Evolutionary conservation across 1,140 invertebrate genomes (phyloP).

Genomic region (Dreissena rostriformis): DNA sequence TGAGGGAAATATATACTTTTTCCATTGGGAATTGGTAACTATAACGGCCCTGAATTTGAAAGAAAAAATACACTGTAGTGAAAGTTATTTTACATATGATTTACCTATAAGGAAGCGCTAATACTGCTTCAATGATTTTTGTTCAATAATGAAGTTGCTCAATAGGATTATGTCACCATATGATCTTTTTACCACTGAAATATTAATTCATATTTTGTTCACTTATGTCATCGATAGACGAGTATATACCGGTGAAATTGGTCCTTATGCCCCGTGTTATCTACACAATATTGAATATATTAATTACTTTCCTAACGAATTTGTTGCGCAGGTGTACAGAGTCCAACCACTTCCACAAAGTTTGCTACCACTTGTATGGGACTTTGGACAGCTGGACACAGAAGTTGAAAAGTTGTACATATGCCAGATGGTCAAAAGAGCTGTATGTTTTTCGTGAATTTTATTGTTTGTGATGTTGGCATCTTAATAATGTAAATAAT

Average conservation of each 20-base stretch:
- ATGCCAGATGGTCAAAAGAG: slow-evolving; percentile 70
- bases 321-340: slow-evolving; percentile 65
- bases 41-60: too few relatives aligned
- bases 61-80: too few relatives aligned
- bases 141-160: background rate
- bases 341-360: slow-evolving; percentile 76
- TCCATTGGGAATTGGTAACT: too few relatives aligned
- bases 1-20: too few relatives aligned
- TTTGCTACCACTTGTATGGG: slow-evolving; percentile 76
- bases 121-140: background rate
- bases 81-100: too few relatives aligned
- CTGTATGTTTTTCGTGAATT: slow-evolving; percentile 52
- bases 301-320: background rate
- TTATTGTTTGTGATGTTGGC: background rate
- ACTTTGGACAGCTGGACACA: slow-evolving; percentile 75
- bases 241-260: background rate
- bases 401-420: slow-evolving; percentile 74
- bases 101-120: too few relatives aligned
- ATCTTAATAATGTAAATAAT: background rate
- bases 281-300: background rate
- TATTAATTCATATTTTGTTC: background rate
- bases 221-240: too few relatives aligned
- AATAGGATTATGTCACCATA: background rate
- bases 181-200: background rate
- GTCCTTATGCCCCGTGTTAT: background rate